A percentile compares a stretch with the other conserved stretches of the same genome.
Evolutionary conservation across 2,888 invertebrate species (phyloP).

Genomic region (Cyclophora punctaria): DNA sequence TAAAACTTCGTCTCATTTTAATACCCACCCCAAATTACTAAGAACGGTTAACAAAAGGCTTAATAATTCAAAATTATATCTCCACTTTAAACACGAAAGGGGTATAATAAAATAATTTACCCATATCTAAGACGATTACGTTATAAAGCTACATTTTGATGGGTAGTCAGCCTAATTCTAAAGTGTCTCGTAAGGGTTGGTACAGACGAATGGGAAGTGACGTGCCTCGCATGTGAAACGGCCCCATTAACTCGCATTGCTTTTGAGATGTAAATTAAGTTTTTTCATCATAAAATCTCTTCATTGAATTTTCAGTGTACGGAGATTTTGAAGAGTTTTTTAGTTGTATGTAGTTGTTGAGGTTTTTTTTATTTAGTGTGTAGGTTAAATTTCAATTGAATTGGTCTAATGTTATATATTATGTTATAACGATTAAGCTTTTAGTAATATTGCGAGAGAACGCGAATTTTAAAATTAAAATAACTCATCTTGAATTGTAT

Average conservation of each 20-base stretch:
- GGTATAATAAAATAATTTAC: no score
- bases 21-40: no score
- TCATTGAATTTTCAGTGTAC: constrained; percentile 57
- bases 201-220: constrained; percentile 49
- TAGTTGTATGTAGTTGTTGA: not conserved
- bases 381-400: no score
- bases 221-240: constrained; percentile 63
- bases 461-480: no score
- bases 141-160: not conserved
- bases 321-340: not conserved
- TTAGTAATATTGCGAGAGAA: no score
- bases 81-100: no score
- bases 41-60: no score
- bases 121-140: not conserved
- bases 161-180: constrained; percentile 25
- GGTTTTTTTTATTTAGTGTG: not conserved
- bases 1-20: no score
- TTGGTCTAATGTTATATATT: no score
- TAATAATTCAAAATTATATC: no score
- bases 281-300: constrained; percentile 64
- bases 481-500: no score
- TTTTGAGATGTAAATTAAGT: constrained; percentile 71
- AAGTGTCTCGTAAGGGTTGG: constrained; percentile 59
- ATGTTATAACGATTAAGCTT: no score
- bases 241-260: constrained; percentile 63